Percentiles rank a stretch among this genome's conserved stretches.
These are phyloP conservation scores for Lasioglossum figueresi DNA, from an alignment of 2,888 invertebrate genomes.

Conservation along the genomic window DNA sequence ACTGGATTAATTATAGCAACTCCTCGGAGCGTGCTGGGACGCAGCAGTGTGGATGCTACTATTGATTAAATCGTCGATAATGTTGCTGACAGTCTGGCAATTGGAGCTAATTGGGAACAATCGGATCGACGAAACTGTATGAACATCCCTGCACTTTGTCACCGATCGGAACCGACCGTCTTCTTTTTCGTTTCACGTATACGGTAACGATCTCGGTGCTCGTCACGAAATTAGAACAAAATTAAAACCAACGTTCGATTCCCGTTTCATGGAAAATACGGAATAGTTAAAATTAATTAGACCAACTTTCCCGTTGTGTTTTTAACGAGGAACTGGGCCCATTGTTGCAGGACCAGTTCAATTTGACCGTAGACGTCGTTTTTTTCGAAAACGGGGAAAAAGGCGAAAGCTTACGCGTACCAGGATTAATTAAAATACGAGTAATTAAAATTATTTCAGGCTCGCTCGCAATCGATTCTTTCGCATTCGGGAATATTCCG, in stretches of 20 bases:
- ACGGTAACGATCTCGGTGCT: background rate
- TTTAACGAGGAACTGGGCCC: background rate
- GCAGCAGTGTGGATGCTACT: slow-evolving; percentile 15
- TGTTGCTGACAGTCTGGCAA: slow-evolving; percentile 23
- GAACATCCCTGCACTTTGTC: background rate
- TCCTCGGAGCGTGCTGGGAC: slow-evolving; percentile 4
- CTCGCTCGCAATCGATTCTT: slow-evolving; percentile 12
- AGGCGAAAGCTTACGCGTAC: background rate
- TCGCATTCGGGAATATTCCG: background rate
- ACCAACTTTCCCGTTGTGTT: background rate
- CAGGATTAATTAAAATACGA: slow-evolving; percentile 2
- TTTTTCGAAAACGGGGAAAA: background rate
- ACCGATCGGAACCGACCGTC: background rate
- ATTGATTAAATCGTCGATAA: slow-evolving; percentile 51
- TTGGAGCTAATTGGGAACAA: slow-evolving; percentile 25
- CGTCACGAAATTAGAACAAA: too few relatives aligned
- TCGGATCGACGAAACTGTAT: background rate
- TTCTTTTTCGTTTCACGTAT: background rate
- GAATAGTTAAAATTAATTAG: background rate
- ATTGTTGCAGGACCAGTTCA: background rate
- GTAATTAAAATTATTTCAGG: background rate
- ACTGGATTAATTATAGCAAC: slow-evolving; percentile 49
- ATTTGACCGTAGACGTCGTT: background rate
- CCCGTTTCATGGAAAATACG: background rate
- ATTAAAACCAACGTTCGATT: background rate